Evolutionary conservation across 2,113 vertebrate species (phyloP).

Genomic region (Etheostoma cragini): DNA sequence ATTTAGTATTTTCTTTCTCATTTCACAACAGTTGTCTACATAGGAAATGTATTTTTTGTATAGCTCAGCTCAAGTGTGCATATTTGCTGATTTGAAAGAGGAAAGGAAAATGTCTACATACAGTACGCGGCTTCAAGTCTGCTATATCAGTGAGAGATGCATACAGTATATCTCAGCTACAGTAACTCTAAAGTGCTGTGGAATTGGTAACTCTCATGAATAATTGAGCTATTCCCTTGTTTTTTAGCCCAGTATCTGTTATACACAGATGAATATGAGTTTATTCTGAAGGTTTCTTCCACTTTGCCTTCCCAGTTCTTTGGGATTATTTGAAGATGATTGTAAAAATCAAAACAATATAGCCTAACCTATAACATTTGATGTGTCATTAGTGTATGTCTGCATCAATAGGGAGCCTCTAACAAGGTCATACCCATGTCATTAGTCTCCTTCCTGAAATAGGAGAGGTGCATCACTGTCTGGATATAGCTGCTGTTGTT

Average conservation of each 20-base stretch:
- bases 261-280: conserved; percentile 49
- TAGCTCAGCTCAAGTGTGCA: conserved; percentile 32
- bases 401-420: conserved; percentile 16
- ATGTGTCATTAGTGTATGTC: conserved; percentile 24
- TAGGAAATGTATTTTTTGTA: conserved; percentile 32
- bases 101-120: conserved; percentile 23
- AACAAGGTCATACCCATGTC: conserved; percentile 66
- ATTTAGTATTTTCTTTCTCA: conserved; percentile 2
- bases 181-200: conserved; percentile 35
- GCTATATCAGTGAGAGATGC: conserved; percentile 20
- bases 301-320: conserved; percentile 11
- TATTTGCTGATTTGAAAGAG: conserved; percentile 43
- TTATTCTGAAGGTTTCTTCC: conserved; percentile 4
- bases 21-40: conserved; percentile 30
- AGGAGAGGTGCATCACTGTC: conserved; percentile 59
- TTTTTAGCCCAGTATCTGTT: conserved; percentile 33
- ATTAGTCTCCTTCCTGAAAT: conserved; percentile 72
- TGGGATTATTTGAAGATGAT: conserved; percentile 21
- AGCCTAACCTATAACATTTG: not conserved
- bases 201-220: conserved; percentile 67
- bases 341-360: conserved; percentile 1
- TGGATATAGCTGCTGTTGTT: conserved; percentile 33
- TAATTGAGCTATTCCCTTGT: conserved; percentile 66
- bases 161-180: conserved; percentile 21
- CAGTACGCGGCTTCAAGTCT: not conserved